phyloP scores from a whole-genome alignment of 2,113 vertebrate species.

The Silurus glanis region DNA sequence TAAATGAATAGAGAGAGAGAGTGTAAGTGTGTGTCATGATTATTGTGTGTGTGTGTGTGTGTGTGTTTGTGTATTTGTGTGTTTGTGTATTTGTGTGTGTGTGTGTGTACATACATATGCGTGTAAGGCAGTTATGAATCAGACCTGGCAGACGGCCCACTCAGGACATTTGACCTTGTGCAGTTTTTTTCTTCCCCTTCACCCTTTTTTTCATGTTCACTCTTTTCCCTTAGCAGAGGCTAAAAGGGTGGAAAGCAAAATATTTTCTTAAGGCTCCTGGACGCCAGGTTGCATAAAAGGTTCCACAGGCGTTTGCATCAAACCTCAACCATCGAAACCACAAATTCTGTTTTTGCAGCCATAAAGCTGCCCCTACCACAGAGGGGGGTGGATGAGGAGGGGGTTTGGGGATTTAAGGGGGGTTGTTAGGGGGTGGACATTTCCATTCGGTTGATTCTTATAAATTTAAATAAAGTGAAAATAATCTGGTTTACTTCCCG shows the following conservation, averaged over 20 bases:
- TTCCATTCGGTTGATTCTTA: conserved; percentile 91
- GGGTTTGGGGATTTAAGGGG: conserved; percentile 60
- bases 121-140: conserved; percentile 65
- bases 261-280: conserved; percentile 96
- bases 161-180: conserved; percentile 76
- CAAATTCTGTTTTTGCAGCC: conserved; percentile 93
- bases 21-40: conserved; percentile 24
- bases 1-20: not conserved
- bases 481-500: conserved; percentile 79
- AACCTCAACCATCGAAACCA: conserved; percentile 86
- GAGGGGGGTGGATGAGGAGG: conserved; percentile 71
- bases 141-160: conserved; percentile 76
- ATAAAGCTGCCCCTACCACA: conserved; percentile 82
- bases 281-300: conserved; percentile 97
- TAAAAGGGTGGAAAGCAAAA: conserved; percentile 96
- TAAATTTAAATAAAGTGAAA: conserved; percentile 89
- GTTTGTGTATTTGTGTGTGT: conserved; percentile 35
- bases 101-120: conserved; percentile 49
- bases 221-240: conserved; percentile 75
- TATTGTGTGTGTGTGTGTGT: conserved; percentile 2
- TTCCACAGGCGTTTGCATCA: conserved; percentile 94
- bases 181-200: conserved; percentile 62
- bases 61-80: conserved; percentile 21
- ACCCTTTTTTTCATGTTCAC: conserved; percentile 76
- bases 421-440: conserved; percentile 68